Evolutionary conservation across 2,113 vertebrate species (phyloP).

Genomic region (Phalacrocorax aristotelis): DNA sequence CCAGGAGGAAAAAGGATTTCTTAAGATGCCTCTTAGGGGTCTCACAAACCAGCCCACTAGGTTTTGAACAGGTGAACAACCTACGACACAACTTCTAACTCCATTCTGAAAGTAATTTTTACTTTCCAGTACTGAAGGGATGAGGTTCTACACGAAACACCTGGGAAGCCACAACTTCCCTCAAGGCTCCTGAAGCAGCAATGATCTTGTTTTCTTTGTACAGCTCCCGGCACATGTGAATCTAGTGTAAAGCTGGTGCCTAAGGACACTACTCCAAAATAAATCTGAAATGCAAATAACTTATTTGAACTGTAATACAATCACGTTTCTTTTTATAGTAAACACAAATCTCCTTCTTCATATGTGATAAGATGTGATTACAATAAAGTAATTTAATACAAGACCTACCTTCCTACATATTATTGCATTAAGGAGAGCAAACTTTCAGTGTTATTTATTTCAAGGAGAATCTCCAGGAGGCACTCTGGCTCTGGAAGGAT

Average conservation of each 20-base stretch:
- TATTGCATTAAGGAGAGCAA: slow-evolving; percentile 32
- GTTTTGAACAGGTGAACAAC: background rate
- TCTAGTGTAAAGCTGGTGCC: background rate
- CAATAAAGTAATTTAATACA: slow-evolving; percentile 53
- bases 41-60: background rate
- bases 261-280: background rate
- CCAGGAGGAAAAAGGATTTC: background rate
- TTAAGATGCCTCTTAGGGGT: background rate
- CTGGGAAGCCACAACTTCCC: background rate
- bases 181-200: slow-evolving; percentile 3
- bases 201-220: background rate
- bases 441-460: slow-evolving; percentile 41
- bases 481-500: background rate
- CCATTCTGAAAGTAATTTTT: background rate
- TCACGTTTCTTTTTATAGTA: slow-evolving; percentile 47
- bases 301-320: slow-evolving; percentile 38
- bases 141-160: background rate
- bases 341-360: slow-evolving; percentile 35
- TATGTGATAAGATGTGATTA: background rate
- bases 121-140: background rate
- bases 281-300: slow-evolving; percentile 49
- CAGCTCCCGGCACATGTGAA: background rate
- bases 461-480: slow-evolving; percentile 19
- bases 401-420: slow-evolving; percentile 44
- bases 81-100: background rate